Evolutionary conservation across 2,113 vertebrate species (phyloP), one percentile per base, ranked within the genome.

Genomic region (Gadus macrocephalus): DNA sequence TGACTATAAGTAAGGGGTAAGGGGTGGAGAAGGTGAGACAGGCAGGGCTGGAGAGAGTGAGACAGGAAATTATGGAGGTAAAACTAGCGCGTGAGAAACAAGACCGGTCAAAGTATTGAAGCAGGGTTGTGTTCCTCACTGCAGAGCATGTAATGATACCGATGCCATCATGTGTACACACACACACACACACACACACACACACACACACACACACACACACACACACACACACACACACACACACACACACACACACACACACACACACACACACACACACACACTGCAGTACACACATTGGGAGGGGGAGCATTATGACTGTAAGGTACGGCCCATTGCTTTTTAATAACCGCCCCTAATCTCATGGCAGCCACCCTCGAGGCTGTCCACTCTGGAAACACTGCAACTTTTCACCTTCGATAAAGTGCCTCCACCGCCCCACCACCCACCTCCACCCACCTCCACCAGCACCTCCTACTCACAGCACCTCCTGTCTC

Each of bases 341-440:
- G 88, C 85, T 87, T 89, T 86, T 83, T 88, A 85, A 88, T 91
- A 89, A 90, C 88, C 89, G 84, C 77, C 79, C 86, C 78, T 89
- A 91, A 90, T 89, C 87, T 90, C 79, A 81, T 64, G 83, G 78
- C 77, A 76, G 82, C 74, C 86, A 79, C 74, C 81, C 84, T 84
- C 80, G 82, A 89, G 82, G 84, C 77, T 81, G 83, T 86, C 84
- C 80, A 81, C 82, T 80, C 77, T 74, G 68, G 82, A 84, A 86
- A 84, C 85, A 89, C 77, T 67, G 86, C 86, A 89, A 85, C 82
- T 85, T 88, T 87, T 86, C 83, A 86, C 87, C 81, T 89, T 80
- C 83, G 78, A 86, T 81, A 84, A 86, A 73, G 31, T 73, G 66
- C 8, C 66, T 74, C 19, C 69, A 76, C 80, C 53, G 27, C 62